phyloP scores from a whole-genome alignment of 2,888 invertebrate species.

The Troglohyphantes excavatus region DNA sequence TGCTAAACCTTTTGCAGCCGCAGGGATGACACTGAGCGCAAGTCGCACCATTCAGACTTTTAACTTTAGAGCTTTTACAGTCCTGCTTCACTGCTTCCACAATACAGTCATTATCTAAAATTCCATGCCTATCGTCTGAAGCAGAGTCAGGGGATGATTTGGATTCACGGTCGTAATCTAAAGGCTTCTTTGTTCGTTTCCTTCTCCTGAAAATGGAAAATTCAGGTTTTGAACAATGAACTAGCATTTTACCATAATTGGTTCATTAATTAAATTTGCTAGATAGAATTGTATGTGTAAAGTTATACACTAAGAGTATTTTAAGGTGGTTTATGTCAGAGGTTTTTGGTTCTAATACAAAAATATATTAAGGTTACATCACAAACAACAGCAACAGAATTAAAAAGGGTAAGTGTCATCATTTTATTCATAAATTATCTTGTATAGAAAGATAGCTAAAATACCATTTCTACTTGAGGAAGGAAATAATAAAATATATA shows the following conservation, averaged over 20 bases:
- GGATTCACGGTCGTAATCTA: constrained; percentile 80
- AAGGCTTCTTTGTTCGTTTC: constrained; percentile 54
- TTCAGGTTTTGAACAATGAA: not conserved
- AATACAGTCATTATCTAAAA: not conserved
- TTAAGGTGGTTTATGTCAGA: too few species aligned
- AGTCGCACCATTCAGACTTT: not conserved
- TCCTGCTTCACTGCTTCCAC: not conserved
- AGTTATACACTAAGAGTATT: too few species aligned
- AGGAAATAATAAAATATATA: too few species aligned
- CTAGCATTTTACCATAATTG: not conserved
- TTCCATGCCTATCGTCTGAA: constrained; percentile 66
- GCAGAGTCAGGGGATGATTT: constrained; percentile 81
- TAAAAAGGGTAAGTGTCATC: too few species aligned
- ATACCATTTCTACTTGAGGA: too few species aligned
- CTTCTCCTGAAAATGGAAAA: constrained; percentile 49
- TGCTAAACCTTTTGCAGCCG: constrained; percentile 40
- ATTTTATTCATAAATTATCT: too few species aligned
- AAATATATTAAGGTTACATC: too few species aligned
- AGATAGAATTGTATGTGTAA: too few species aligned
- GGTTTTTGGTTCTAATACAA: too few species aligned
- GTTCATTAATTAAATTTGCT: too few species aligned
- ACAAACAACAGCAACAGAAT: too few species aligned
- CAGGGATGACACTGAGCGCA: constrained; percentile 29
- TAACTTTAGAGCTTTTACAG: not conserved
- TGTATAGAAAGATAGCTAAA: too few species aligned